A percentile compares a stretch with the other conserved stretches of the same genome.
Evolutionary conservation across 2,888 invertebrate species (phyloP).

Genomic region (Chymomyza caudatula): DNA sequence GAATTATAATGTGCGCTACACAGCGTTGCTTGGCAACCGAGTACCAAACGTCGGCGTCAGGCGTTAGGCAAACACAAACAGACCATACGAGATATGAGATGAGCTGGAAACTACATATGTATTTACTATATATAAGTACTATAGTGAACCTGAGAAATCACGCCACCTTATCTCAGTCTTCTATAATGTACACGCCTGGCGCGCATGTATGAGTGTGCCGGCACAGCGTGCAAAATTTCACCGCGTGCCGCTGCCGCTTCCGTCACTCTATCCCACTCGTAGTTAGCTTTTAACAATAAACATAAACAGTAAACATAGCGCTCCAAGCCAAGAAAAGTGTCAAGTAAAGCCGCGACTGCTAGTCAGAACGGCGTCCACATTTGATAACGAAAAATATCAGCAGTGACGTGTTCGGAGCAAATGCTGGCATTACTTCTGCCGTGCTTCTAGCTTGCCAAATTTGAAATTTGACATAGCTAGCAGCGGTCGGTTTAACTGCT

Average conservation of each 20-base stretch:
- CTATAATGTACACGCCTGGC: conserved; percentile 52
- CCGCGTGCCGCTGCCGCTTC: not conserved
- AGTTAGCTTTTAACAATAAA: conserved; percentile 17
- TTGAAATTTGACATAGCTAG: conserved; percentile 25
- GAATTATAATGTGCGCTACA: conserved; percentile 1
- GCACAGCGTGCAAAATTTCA: conserved; percentile 29
- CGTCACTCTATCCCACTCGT: not conserved
- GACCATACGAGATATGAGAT: not conserved
- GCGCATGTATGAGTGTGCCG: conserved; percentile 24
- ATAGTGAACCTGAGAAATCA: conserved; percentile 77
- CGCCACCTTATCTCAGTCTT: conserved; percentile 74
- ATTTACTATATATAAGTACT: conserved; percentile 38
- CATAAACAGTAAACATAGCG: conserved; percentile 28
- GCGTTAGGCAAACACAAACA: conserved; percentile 19
- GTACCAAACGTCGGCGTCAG: conserved; percentile 20
- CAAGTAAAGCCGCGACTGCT: not conserved
- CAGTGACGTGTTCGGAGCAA: not conserved
- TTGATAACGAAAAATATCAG: not conserved
- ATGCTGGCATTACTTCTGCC: conserved; percentile 10
- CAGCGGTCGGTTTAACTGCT: conserved; percentile 28
- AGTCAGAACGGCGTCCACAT: not conserved
- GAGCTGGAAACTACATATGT: not conserved
- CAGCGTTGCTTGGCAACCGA: not conserved
- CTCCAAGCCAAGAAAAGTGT: not conserved
- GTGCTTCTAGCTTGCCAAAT: conserved; percentile 6